Evolutionary conservation across 1,140 invertebrate species (phyloP).

Genomic region (Tachypleus tridentatus): DNA sequence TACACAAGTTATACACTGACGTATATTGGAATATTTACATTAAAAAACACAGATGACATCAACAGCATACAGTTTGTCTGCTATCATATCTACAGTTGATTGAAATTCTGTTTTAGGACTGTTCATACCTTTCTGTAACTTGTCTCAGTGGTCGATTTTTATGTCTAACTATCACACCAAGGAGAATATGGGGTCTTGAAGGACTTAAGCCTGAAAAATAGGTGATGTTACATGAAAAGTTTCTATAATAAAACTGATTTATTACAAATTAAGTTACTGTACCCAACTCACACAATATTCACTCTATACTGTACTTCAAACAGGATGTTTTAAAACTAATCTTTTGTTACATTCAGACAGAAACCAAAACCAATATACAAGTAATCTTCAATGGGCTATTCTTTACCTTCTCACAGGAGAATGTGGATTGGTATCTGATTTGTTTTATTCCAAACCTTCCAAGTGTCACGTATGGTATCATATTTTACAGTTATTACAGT

Average conservation of each 20-base stretch:
- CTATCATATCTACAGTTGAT: constrained; percentile 1
- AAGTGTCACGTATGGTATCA: too few relatives aligned
- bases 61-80: constrained; percentile 1
- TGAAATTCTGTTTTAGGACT: constrained; percentile 1
- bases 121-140: not conserved
- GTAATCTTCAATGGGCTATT: too few relatives aligned
- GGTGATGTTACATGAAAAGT: not conserved
- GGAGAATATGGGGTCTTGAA: constrained; percentile 57
- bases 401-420: too few relatives aligned
- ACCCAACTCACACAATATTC: not conserved
- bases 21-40: too few relatives aligned
- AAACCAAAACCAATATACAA: not conserved
- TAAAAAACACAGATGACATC: constrained; percentile 8
- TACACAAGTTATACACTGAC: too few relatives aligned
- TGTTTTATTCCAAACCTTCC: too few relatives aligned
- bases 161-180: constrained; percentile 70
- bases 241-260: not conserved
- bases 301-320: not conserved
- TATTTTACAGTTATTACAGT: too few relatives aligned
- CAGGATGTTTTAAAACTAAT: not conserved
- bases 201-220: constrained; percentile 51
- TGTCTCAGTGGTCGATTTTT: constrained; percentile 36
- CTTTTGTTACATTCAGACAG: not conserved
- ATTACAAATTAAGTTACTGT: not conserved
- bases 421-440: too few relatives aligned